Conservation (phyloP, 2,113 vertebrate genomes). For the Mugil cephalus region DNA sequence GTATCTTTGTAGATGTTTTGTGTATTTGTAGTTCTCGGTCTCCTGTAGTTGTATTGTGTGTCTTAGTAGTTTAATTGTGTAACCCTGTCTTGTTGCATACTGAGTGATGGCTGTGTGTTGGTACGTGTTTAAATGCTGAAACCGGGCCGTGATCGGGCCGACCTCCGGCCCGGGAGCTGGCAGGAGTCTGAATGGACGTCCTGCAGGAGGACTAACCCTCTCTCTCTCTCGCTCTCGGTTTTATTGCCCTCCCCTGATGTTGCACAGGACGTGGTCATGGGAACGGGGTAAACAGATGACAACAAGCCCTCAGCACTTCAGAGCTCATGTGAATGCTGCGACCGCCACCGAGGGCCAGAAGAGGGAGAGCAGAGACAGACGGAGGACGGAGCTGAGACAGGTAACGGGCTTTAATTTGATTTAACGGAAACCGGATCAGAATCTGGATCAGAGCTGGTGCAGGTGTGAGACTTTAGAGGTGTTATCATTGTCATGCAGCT, state of each 20-base stretch:
- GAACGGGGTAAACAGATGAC: conserved; percentile 90
- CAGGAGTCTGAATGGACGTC: not conserved
- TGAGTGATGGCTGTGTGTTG: too few relatives aligned
- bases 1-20: too few relatives aligned
- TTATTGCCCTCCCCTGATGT: conserved; percentile 84
- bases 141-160: not conserved
- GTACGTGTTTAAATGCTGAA: too few relatives aligned
- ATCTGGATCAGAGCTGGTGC: too few relatives aligned
- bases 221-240: conserved; percentile 35
- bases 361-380: conserved; percentile 44
- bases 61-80: too few relatives aligned
- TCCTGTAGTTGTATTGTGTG: too few relatives aligned
- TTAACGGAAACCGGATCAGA: too few relatives aligned
- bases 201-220: not conserved
- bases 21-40: too few relatives aligned
- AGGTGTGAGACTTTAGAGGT: too few relatives aligned
- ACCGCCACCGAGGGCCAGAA: conserved; percentile 43
- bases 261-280: conserved; percentile 87
- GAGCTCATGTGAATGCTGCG: conserved; percentile 80
- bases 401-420: not conserved
- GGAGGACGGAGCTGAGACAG: conserved; percentile 20
- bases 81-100: too few relatives aligned
- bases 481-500: too few relatives aligned
- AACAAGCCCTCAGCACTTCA: conserved; percentile 84
- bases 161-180: conserved; percentile 8